These are phyloP conservation scores for Acanthosoma haemorrhoidale DNA, from an alignment of 2,888 invertebrate genomes.

Conservation along the genomic window DNA sequence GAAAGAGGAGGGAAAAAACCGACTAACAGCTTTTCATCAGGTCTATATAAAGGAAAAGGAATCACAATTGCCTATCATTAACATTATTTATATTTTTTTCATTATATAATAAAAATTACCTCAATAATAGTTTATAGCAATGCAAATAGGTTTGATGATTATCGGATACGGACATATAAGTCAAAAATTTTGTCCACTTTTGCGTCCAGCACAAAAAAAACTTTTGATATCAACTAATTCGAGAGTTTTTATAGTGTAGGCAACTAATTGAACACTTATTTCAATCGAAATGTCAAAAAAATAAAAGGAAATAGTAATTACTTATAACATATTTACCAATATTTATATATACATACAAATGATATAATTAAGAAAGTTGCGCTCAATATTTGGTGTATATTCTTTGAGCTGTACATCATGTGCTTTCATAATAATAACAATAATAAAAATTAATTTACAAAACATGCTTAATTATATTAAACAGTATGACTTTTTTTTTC, in stretches of 20 bases:
- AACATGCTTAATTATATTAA: not conserved
- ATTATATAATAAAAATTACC: conserved; percentile 28
- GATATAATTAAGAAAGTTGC: conserved; percentile 21
- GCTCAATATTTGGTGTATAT: conserved; percentile 22
- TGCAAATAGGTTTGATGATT: conserved; percentile 18
- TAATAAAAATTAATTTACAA: conserved; percentile 5
- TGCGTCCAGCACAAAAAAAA: conserved; percentile 26
- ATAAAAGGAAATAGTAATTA: conserved; percentile 13
- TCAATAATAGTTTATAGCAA: conserved; percentile 27
- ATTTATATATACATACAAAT: conserved; percentile 25
- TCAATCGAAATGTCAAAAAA: conserved; percentile 10
- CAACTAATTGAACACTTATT: conserved; percentile 26
- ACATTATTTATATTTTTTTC: conserved; percentile 23
- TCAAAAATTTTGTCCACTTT: conserved; percentile 25
- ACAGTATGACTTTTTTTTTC: not conserved
- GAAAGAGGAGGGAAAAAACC: not conserved
- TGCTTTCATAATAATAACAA: conserved; percentile 1
- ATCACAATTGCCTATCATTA: conserved; percentile 22
- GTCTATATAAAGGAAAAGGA: conserved; percentile 15
- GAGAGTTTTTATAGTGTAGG: conserved; percentile 16
- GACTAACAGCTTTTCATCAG: conserved; percentile 11
- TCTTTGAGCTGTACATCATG: conserved; percentile 24
- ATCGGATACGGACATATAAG: conserved; percentile 27
- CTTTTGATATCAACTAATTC: not conserved
- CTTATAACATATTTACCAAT: not conserved